Conservation (phyloP, 2,797 vertebrate species). For the Saxicola maurus region DNA sequence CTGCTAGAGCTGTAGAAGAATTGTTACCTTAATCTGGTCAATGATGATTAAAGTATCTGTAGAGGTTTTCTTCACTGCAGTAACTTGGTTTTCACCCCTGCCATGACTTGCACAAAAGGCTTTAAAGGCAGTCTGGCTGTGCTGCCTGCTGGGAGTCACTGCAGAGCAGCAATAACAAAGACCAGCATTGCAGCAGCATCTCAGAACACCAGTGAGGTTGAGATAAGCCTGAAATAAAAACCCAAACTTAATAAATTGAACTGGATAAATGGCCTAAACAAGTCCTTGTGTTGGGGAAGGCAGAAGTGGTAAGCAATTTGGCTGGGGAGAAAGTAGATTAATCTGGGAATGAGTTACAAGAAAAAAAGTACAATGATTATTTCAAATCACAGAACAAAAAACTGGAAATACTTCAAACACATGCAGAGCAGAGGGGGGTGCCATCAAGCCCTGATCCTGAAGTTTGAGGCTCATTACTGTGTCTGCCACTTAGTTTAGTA, state of each 20-base stretch:
- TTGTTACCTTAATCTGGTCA: neutral
- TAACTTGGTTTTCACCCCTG: neutral
- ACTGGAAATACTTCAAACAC: neutral
- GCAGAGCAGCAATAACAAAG: neutral
- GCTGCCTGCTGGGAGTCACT: neutral
- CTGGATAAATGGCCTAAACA: neutral
- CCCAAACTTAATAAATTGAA: neutral
- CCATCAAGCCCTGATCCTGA: neutral
- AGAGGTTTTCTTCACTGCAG: neutral
- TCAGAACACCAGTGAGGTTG: neutral
- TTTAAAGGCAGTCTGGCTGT: neutral
- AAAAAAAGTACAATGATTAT: neutral
- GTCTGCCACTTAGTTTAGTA: neutral
- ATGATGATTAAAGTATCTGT: neutral
- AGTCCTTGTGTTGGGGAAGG: fast-evolving
- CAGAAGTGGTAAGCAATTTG: fast-evolving
- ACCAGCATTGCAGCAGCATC: neutral
- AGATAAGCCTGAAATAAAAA: neutral
- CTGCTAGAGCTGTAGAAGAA: neutral
- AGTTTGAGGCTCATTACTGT: neutral
- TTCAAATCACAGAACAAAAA: neutral
- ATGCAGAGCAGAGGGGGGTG: neutral
- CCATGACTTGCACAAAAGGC: neutral
- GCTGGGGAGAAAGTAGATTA: neutral
- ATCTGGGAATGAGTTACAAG: neutral